These are phyloP conservation scores for Ispidina lecontei DNA, from an alignment of 2,797 vertebrate species.

Conservation along the genomic window DNA sequence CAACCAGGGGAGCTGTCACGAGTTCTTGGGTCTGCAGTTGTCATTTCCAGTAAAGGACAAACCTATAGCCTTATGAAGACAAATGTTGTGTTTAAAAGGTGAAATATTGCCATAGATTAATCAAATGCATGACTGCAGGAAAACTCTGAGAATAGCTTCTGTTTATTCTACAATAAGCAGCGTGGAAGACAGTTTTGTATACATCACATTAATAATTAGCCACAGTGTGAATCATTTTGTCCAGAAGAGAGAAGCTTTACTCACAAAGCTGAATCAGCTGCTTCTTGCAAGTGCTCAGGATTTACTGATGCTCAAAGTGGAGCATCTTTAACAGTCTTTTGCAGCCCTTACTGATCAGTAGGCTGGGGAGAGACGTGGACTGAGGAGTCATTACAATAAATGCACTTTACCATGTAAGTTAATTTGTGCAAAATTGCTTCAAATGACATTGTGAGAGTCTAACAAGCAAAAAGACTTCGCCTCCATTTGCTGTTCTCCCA, in stretches of 20 bases:
- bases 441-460: constrained; percentile 7
- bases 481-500: background rate
- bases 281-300: background rate
- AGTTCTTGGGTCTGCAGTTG: background rate
- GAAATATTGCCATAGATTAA: constrained; percentile 37
- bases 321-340: background rate
- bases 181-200: background rate
- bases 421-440: constrained; percentile 25
- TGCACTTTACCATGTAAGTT: background rate
- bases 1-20: background rate
- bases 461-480: background rate
- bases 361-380: background rate
- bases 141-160: background rate
- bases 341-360: background rate
- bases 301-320: background rate
- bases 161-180: background rate
- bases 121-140: background rate
- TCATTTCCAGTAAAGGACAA: constrained; percentile 26
- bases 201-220: background rate
- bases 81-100: constrained; percentile 50
- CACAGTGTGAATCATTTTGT: background rate
- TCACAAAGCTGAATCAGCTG: constrained; percentile 14
- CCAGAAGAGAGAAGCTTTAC: background rate
- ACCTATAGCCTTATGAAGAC: constrained; percentile 12
- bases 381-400: constrained; percentile 10